Base-by-base conservation (phyloP, 2,113 vertebrate genomes). In the Microcebus tavaratra region DNA sequence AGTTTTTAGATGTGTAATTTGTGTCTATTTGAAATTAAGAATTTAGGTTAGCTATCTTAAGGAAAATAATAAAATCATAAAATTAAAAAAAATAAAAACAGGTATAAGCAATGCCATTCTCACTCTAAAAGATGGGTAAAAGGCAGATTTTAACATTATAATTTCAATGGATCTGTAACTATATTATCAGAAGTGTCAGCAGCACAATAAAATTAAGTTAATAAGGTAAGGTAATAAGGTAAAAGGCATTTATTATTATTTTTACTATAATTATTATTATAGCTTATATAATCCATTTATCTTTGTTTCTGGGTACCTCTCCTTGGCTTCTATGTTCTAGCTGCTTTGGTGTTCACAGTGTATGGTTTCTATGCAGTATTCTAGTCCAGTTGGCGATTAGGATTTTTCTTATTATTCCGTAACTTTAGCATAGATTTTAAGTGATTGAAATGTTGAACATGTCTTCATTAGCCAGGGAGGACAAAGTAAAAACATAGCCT, bases 1-100 rank as follows among this genome's bases (percentile, higher is more conserved):
- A 25, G 5, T 85, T 68, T 92, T 72, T 76, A 96, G 12, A 25
- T 27, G 45, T 29, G 6, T 20, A 14, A 65, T 45, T 76, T 87
- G 8, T 90, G 23, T 89, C 53, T 72, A 13, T 70, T 75, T 86
- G 39, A 93, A 86, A 76, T 92, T n/a, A 53, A 70, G 50, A 83
- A 73, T 84, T 79, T 63, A 61, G 21, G 13, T 63, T 84, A 67
- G 6, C 53, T 83, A 5, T 79, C 50, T 48, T 91, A 68, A 89
- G 39, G 50, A 93, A 97, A 96, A 82, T 36, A 73, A 78, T 68
- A 72, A 78, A 89, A 84, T 68, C 4, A 48, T 80, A 65, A 88
- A 90, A 20, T 82, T n/a, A 6, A 6, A 42, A 42, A 70, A 23
- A 59, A 57, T 80, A 78, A 83, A 93, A 83, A 76, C 25, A 78